phyloP scores from a whole-genome alignment of 2,113 vertebrate species.

The human (Homo sapiens) region DNA sequence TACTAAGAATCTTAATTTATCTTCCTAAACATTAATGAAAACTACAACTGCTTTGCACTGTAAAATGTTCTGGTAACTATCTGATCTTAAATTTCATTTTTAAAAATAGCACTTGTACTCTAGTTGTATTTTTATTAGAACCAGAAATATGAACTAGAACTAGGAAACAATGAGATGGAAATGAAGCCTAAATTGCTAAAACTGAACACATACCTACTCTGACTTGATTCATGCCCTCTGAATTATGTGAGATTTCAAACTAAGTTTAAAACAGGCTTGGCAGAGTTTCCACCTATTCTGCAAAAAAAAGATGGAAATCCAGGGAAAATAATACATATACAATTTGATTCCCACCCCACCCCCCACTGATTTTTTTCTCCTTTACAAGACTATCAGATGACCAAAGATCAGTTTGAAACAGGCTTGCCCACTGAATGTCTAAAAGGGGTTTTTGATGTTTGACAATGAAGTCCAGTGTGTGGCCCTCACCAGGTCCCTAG shows the following conservation, averaged over 20 bases:
- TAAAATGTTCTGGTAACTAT: not conserved
- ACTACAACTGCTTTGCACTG: not conserved
- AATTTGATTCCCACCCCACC: not conserved
- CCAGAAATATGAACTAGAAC: not conserved
- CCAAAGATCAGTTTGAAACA: not conserved
- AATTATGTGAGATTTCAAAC: constrained; percentile 45
- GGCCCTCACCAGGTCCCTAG: not conserved
- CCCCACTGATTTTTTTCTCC: not conserved
- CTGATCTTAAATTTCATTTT: constrained; percentile 22
- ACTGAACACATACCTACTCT: not conserved
- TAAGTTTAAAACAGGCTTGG: constrained; percentile 49
- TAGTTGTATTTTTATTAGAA: constrained; percentile 24
- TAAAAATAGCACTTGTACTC: not conserved
- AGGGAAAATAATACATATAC: constrained; percentile 39
- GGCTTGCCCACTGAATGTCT: not conserved
- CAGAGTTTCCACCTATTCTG: constrained; percentile 57
- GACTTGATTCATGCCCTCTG: not conserved
- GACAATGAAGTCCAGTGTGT: not conserved
- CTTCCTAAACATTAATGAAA: constrained; percentile 34
- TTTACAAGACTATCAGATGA: not conserved
- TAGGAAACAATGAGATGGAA: constrained; percentile 23
- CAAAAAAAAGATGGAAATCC: constrained; percentile 45
- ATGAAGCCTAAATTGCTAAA: constrained; percentile 5
- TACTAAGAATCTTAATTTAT: constrained; percentile 34
- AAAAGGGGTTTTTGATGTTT: not conserved